phyloP scores from a whole-genome alignment of 1,140 invertebrate genomes.

The Drosophila equinoxialis region DNA sequence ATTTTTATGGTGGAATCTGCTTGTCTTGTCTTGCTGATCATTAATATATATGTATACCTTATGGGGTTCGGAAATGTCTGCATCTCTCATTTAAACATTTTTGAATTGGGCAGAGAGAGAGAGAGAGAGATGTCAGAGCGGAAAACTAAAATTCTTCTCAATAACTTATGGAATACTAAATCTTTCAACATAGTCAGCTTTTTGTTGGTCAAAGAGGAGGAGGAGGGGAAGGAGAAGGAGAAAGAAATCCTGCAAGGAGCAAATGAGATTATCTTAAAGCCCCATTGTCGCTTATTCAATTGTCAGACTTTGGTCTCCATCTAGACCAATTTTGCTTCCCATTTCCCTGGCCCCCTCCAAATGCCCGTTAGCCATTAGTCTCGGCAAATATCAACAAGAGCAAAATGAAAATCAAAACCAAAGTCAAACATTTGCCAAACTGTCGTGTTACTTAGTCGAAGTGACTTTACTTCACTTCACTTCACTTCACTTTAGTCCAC shows the following conservation, averaged over 20 bases:
- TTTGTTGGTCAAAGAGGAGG: background rate
- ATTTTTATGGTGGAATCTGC: too few relatives aligned
- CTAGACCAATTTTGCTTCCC: background rate
- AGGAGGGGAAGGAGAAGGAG: too few relatives aligned
- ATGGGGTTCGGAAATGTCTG: too few relatives aligned
- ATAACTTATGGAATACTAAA: too few relatives aligned
- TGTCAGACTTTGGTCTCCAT: background rate
- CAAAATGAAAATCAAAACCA: constrained; percentile 73
- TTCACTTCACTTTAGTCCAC: background rate
- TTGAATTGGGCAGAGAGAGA: too few relatives aligned
- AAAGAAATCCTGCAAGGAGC: background rate
- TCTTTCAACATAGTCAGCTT: background rate
- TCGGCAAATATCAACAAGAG: constrained; percentile 32
- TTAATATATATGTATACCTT: too few relatives aligned
- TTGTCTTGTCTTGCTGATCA: too few relatives aligned
- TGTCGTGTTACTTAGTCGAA: constrained; percentile 64
- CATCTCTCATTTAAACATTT: too few relatives aligned
- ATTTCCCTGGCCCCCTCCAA: background rate
- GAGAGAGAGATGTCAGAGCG: too few relatives aligned
- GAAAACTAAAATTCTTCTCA: too few relatives aligned
- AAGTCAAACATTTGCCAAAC: constrained; percentile 74
- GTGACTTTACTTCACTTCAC: constrained; percentile 14
- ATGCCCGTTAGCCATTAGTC: constrained; percentile 2
- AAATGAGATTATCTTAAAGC: constrained; percentile 58
- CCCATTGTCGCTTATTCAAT: constrained; percentile 26